Conservation (phyloP, 2,888 invertebrate species). For the Litoditis marina region DNA sequence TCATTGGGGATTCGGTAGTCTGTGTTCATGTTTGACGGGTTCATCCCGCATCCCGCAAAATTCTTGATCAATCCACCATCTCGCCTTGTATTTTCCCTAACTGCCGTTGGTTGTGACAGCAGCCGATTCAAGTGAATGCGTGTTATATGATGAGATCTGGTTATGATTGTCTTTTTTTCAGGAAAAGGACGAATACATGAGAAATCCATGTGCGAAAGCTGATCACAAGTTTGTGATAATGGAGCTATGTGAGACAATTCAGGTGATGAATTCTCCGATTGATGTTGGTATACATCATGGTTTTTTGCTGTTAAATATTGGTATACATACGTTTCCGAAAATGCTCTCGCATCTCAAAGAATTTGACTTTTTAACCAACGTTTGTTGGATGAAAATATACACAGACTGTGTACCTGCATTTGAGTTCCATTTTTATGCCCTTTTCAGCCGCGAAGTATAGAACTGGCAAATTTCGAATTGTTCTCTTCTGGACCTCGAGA, state of each 20-base stretch:
- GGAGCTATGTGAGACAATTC: conserved; percentile 94
- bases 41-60: no score
- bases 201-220: conserved; percentile 81
- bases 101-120: no score
- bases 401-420: no score
- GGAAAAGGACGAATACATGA: conserved; percentile 84
- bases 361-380: no score
- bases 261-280: conserved; percentile 63
- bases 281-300: not conserved
- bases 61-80: no score
- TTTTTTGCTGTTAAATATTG: no score
- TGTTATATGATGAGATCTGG: not conserved
- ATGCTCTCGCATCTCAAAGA: no score
- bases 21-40: not conserved
- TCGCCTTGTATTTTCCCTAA: no score
- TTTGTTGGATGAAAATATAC: no score
- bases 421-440: no score
- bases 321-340: no score
- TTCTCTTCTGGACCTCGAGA: conserved; percentile 94
- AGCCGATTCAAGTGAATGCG: not conserved
- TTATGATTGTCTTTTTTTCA: conserved; percentile 6
- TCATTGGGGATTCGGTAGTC: not conserved
- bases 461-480: conserved; percentile 92
- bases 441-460: conserved; percentile 76
- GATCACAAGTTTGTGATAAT: conserved; percentile 74